phyloP scores from a whole-genome alignment of 2,888 invertebrate species.

The Cepaea hortensis region DNA sequence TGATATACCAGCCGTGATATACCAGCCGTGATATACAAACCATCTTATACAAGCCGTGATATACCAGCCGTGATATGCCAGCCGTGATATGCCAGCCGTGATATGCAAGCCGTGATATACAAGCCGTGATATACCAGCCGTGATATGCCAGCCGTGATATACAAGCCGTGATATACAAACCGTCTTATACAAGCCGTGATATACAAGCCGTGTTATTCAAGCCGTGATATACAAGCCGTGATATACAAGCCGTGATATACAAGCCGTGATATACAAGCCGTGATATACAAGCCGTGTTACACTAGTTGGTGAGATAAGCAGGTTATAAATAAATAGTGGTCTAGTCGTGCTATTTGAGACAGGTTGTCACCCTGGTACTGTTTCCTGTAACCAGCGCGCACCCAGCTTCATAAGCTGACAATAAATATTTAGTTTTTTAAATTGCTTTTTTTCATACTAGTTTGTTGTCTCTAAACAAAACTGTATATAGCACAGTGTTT shows the following conservation, averaged over 20 bases:
- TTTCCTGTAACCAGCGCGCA: no score
- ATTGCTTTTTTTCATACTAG: no score
- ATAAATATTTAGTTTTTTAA: no score
- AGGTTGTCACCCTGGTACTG: no score
- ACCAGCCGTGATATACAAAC: neutral
- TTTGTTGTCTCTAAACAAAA: no score
- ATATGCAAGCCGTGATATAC: neutral
- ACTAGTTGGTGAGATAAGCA: no score
- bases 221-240: neutral
- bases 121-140: neutral
- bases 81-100: neutral
- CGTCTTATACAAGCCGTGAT: neutral
- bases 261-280: neutral
- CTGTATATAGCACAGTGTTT: no score
- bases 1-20: neutral
- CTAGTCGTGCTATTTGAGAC: no score
- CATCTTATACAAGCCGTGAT: no score
- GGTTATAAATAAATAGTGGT: no score
- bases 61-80: neutral
- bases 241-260: neutral
- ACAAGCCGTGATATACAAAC: neutral
- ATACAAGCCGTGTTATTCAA: neutral
- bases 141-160: neutral
- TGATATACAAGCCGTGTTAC: neutral
- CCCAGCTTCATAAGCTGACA: no score